Evolutionary conservation across 1,140 invertebrate genomes (phyloP), one percentile per base, ranked within the genome.

Genomic region (Leucophenga varia): DNA sequence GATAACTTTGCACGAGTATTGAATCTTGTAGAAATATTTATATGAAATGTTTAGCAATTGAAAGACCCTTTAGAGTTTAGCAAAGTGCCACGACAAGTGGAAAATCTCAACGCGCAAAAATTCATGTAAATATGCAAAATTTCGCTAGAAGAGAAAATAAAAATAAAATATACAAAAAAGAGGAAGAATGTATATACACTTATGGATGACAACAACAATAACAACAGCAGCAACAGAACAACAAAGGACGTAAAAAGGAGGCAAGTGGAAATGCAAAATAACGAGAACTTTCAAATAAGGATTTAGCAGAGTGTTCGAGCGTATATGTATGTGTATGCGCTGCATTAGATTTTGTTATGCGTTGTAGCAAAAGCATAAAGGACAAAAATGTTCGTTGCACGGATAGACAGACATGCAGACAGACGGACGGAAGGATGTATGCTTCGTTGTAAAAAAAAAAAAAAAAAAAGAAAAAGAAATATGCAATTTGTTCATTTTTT

Each of bases 401-500:
- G 35, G n/a, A 18, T 17, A 34, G 19, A 44, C n/a, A 14, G 3
- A n/a, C 16, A 17, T 19, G 43, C 22, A 41, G 50, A 53, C 17
- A 21, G 20, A 32, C 20, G 38, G 37, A 49, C 38, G 32, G n/a
- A n/a, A n/a, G n/a, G n/a, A n/a, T n/a, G n/a, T n/a, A n/a, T n/a
- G n/a, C n/a, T n/a, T 6, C 5, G 22, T 25, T 25, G 22, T 25
- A 10, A 5, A 25, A 25, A 10, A 25, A 25, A 25, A 25, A n/a
- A 25, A 6, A 25, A 25, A 6, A 25, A 25, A 25, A 25, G 22
- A 25, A 25, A 25, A 6, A 10, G 22, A 25, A 25, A 6, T 36
- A 40, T 39, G 49, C 52, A 57, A 57, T 60, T 64, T 64, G 61
- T 64, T 52, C 61, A 52, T 46, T 50, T 63, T 36, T 55, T 35